Conservation (phyloP, 2,797 vertebrate species). For the Lepilemur septentrionalis region DNA sequence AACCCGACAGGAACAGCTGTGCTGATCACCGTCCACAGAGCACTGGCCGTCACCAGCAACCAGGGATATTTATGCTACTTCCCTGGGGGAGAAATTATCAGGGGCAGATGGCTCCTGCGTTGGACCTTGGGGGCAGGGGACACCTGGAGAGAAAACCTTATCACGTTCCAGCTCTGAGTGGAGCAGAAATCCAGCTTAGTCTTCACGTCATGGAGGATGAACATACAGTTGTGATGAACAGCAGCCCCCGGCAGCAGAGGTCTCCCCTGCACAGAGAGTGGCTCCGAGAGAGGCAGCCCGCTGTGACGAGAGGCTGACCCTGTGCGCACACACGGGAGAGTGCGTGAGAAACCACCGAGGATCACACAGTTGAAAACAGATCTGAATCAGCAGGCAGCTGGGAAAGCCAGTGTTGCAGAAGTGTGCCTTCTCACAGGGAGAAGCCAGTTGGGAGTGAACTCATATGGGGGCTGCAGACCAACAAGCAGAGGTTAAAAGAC, state of each 20-base stretch:
- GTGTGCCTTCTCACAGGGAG: not conserved
- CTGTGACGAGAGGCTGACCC: not conserved
- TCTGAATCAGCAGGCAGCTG: not conserved
- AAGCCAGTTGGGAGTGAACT: no score
- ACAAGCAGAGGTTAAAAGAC: not conserved
- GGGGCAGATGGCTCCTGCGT: not conserved
- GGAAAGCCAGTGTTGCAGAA: not conserved
- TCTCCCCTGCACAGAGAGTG: not conserved
- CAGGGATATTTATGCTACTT: no score
- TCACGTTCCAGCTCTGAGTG: not conserved
- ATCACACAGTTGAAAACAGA: not conserved
- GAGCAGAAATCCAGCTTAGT: not conserved
- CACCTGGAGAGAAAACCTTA: not conserved
- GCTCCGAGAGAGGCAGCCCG: no score
- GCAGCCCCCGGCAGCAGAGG: not conserved
- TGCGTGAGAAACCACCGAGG: not conserved
- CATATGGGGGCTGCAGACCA: rapidly evolving
- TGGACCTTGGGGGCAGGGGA: not conserved
- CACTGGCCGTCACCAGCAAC: not conserved
- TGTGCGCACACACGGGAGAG: no score
- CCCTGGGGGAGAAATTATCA: not conserved
- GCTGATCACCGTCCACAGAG: not conserved
- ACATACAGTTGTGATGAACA: not conserved
- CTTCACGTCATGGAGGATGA: not conserved
- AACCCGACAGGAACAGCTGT: not conserved